Evolutionary conservation across 2,888 invertebrate species (phyloP), one percentile per base, ranked within the genome.

Genomic region (Platycnemis pennipes): DNA sequence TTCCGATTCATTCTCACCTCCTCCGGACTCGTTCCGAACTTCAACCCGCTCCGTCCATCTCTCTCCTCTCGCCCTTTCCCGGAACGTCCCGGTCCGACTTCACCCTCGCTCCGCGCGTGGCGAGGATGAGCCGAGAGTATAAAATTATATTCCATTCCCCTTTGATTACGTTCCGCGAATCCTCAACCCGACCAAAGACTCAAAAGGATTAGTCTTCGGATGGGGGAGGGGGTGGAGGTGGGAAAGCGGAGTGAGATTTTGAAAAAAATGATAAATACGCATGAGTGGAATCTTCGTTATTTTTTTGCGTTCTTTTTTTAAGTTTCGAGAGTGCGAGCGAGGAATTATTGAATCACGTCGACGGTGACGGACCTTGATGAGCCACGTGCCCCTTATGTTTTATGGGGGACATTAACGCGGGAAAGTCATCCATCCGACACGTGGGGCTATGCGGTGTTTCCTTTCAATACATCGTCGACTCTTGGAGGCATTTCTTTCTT

Each of bases 1-100:
- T 91, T 91, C 91, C 44, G 56, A 45, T 26, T 87, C 87, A 37
- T 87, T 45, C 87, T 45, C 87, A n/a, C 26, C 46, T 87, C 87
- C 26, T 44, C 44, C 13, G n/a, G n/a, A n/a, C n/a, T n/a, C n/a
- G n/a, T n/a, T n/a, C n/a, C n/a, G n/a, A n/a, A n/a, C n/a, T n/a
- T n/a, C n/a, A n/a, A n/a, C n/a, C n/a, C n/a, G n/a, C n/a, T n/a
- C n/a, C n/a, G n/a, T n/a, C 45, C 88, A 46, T 49, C 49, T 63
- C 89, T 42, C 44, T 22, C 91, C 69, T 37, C 91, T 4, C 44
- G n/a, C 42, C 44, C 91, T 56, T 44, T 44, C 26, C 13, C 63
- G 56, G 26, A 11, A 26, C 91, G 11, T 26, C 45, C 44, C 44
- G 44, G 31, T 45, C 88, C n/a, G 7, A 11, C 37, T 22, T 26